These are phyloP conservation scores for Epirrita christyi DNA, from an alignment of 2,888 invertebrate species.

Conservation along the genomic window DNA sequence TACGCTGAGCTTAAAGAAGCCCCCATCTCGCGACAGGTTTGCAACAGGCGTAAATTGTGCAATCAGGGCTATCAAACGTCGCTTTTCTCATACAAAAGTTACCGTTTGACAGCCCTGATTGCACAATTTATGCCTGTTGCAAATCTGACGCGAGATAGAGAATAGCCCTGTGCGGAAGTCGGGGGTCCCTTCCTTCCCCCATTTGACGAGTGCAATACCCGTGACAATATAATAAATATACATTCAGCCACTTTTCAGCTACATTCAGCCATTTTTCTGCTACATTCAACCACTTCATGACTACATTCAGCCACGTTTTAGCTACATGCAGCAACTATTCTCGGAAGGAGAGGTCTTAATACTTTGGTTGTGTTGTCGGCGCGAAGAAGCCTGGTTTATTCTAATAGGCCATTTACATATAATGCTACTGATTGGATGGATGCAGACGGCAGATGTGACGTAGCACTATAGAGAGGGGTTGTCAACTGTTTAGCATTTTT, in stretches of 20 bases:
- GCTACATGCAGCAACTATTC: constrained; percentile 7
- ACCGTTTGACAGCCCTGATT: too few relatives aligned
- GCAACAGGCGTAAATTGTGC: too few relatives aligned
- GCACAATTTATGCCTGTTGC: too few relatives aligned
- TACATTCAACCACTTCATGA: background rate
- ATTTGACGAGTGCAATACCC: too few relatives aligned
- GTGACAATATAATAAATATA: too few relatives aligned
- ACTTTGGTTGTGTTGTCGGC: constrained; percentile 52
- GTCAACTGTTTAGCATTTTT: constrained; percentile 49
- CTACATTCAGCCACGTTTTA: background rate
- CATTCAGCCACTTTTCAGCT: background rate
- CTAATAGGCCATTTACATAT: constrained; percentile 85
- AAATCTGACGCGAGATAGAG: too few relatives aligned
- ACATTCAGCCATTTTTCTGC: background rate
- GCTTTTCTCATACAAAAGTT: too few relatives aligned
- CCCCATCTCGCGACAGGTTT: too few relatives aligned
- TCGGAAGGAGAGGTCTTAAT: constrained; percentile 48
- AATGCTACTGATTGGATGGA: constrained; percentile 86
- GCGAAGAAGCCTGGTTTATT: constrained; percentile 77
- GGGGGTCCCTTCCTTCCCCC: too few relatives aligned
- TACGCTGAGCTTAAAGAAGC: too few relatives aligned
- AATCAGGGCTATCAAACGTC: too few relatives aligned
- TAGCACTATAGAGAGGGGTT: constrained; percentile 53
- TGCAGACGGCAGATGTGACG: constrained; percentile 79
- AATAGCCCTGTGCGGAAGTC: too few relatives aligned